These are phyloP conservation scores for Alligator mississippiensis DNA, from an alignment of 2,113 vertebrate species.

Conservation along the genomic window DNA sequence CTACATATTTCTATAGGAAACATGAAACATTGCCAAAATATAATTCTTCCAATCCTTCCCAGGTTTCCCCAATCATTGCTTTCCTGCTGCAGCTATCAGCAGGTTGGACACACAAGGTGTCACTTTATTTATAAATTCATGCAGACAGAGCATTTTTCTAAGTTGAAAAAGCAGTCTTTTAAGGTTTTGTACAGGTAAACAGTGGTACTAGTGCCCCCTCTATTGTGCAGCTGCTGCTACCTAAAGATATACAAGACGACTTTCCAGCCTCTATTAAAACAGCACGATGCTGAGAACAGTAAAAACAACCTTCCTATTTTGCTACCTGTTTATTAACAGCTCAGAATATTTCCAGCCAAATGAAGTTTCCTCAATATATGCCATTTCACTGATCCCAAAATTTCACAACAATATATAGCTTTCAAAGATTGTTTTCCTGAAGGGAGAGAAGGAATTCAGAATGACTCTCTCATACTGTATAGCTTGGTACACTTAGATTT, in stretches of 20 bases:
- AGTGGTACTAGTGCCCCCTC: neutral
- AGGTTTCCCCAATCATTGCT: neutral
- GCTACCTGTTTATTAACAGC: neutral
- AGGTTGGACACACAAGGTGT: neutral
- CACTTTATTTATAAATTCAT: neutral
- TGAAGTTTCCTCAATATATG: neutral
- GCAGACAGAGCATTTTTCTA: conserved; percentile 7
- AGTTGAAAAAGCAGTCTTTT: neutral
- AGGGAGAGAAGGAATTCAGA: neutral
- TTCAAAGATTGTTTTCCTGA: neutral
- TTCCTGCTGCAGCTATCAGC: neutral
- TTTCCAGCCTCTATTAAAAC: neutral
- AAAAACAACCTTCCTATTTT: neutral
- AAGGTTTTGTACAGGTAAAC: neutral
- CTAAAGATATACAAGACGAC: neutral
- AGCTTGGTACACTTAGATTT: neutral
- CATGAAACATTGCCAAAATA: neutral
- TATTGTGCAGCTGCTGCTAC: neutral
- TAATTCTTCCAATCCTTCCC: neutral
- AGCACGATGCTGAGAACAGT: neutral
- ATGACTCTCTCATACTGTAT: too few relatives aligned
- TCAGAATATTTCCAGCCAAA: neutral
- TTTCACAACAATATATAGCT: neutral
- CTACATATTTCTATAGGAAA: neutral
- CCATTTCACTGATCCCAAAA: neutral